Percentiles rank a stretch among this genome's conserved stretches.
Conservation (phyloP, 2,888 invertebrate species). For the Caenorhabditis sulstoni region DNA sequence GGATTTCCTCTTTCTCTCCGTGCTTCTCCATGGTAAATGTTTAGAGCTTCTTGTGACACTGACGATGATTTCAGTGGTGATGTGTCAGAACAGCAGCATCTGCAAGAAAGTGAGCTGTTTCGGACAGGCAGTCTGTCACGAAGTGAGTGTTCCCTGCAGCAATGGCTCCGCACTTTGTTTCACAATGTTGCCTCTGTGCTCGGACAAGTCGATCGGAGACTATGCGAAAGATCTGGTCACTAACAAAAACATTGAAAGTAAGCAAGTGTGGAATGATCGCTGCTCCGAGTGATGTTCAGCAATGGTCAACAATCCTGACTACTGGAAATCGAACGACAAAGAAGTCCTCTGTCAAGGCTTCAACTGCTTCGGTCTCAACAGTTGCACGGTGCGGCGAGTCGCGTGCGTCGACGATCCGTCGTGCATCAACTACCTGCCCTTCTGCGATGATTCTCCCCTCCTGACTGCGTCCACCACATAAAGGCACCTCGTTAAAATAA, state of each 20-base stretch:
- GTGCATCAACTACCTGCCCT: conserved; percentile 37
- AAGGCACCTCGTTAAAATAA: conserved; percentile 24
- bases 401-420: conserved; percentile 26
- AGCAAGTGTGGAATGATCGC: background rate
- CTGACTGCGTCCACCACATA: background rate
- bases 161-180: background rate
- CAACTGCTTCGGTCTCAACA: conserved; percentile 34
- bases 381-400: conserved; percentile 21
- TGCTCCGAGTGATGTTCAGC: conserved; percentile 7
- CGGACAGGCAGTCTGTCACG: conserved; percentile 41
- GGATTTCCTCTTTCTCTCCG: conserved; percentile 8
- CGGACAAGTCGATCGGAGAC: conserved; percentile 34
- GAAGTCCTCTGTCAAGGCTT: conserved; percentile 33
- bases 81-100: background rate
- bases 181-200: background rate
- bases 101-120: conserved; percentile 39
- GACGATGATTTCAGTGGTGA: conserved; percentile 3
- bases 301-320: conserved; percentile 9
- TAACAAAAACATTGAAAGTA: conserved; percentile 15
- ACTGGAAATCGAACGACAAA: conserved; percentile 34
- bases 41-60: background rate
- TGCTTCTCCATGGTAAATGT: background rate
- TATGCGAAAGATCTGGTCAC: conserved; percentile 22
- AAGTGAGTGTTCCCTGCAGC: background rate
- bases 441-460: conserved; percentile 38